Base-by-base conservation (phyloP, 2,888 invertebrate species). In the Pandemis corylana region DNA sequence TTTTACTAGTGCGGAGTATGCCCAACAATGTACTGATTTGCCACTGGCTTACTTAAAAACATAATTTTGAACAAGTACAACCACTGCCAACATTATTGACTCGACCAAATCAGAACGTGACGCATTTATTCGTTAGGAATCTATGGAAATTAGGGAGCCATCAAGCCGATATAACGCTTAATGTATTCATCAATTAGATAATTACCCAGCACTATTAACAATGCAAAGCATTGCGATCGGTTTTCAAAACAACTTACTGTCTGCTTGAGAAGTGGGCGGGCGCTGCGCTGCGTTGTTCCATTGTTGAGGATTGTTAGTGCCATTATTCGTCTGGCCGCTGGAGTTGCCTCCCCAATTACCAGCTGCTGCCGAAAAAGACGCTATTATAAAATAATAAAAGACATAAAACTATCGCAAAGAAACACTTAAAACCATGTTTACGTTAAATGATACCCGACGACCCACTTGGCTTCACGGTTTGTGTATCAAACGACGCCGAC, bases 301-400 rank as follows among this genome's bases (percentile, higher is more conserved):
- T 87, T 94, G 94, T 86, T 93, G 93, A 88, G 91, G 89, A 91
- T 90, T 93, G 88, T 90, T 91, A 79, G 92, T 85, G 80, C 89
- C 89, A 85, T 89, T 92, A 87, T 90, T 93, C 76, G 91, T 85
- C 86, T 91, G 93, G 82, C 90, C 91, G 83, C 90, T 89, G 80
- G 91, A 90, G 86, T 89, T 91, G 81, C 90, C 89, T 83, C 94
- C 93, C 94, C 94, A 95, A 86, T 93, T 94, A 82, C 92, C 95
- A 87, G 93, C 92, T 92, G 88, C 81, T 80, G 83, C 86, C 82
- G 77, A 81, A 86, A 85, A 83, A 80, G 68, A 65, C 70, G 67
- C 49, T 64, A 69, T 70, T 67, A 56, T 53, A 63, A 46, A 15
- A 20, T 20, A 15, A 56, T 53, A 63, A 46, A 15, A 7, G 0